Evolutionary conservation across 37 sponge, comb jelly and placozoan genomes (phyloP).

Genomic region (Oopsacas minuta): DNA sequence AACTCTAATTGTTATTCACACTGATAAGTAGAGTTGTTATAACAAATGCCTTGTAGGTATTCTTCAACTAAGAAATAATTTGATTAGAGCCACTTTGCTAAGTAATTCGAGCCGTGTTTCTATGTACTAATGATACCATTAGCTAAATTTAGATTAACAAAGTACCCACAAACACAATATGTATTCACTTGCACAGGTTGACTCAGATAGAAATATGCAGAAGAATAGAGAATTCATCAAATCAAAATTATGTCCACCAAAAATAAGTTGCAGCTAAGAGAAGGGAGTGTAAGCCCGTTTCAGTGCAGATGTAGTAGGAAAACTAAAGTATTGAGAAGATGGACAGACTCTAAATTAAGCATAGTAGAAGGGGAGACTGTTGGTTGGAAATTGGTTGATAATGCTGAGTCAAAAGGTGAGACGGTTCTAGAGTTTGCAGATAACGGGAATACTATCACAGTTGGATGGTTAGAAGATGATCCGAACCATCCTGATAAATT

Average conservation of each 20-base stretch:
- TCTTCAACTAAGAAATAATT: too few species aligned
- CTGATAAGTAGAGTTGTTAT: too few species aligned
- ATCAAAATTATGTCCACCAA: neutral
- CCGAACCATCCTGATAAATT: constrained; percentile 22
- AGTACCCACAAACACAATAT: too few species aligned
- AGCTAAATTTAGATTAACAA: too few species aligned
- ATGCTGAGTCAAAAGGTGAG: neutral
- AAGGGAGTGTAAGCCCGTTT: neutral
- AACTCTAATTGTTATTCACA: too few species aligned
- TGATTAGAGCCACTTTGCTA: too few species aligned
- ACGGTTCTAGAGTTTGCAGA: neutral
- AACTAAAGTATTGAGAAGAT: neutral
- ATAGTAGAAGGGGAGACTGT: neutral
- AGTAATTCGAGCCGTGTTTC: too few species aligned
- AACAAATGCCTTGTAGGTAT: too few species aligned
- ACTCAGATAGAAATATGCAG: too few species aligned
- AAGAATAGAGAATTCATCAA: too few species aligned
- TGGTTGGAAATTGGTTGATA: neutral
- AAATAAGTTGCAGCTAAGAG: neutral
- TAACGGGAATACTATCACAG: neutral
- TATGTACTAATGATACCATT: too few species aligned
- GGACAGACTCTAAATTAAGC: neutral
- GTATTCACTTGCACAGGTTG: too few species aligned
- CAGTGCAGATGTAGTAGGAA: neutral
- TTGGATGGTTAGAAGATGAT: neutral